Conservation (phyloP, 2,113 vertebrate genomes). For the Syngnathus floridae region DNA sequence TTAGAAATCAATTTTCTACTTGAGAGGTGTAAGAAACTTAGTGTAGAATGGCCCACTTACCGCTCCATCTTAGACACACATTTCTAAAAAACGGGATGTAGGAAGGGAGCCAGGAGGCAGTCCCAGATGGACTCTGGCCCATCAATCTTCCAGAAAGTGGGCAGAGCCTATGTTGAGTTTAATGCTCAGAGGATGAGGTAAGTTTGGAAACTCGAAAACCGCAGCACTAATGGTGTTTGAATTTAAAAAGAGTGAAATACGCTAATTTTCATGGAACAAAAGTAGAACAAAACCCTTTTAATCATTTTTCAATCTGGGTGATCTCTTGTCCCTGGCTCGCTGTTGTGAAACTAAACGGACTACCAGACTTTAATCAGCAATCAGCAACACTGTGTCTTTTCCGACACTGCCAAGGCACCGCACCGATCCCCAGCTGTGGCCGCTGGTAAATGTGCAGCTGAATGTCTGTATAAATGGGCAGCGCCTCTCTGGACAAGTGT, state of each 20-base stretch:
- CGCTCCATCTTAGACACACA: slow-evolving; percentile 68
- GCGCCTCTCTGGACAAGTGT: slow-evolving; percentile 69
- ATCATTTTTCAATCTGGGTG: slow-evolving; percentile 16
- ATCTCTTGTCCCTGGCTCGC: slow-evolving; percentile 25
- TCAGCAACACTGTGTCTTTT: slow-evolving; percentile 62
- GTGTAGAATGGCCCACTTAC: slow-evolving; percentile 58
- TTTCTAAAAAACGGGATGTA: slow-evolving; percentile 61
- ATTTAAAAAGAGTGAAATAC: slow-evolving; percentile 1
- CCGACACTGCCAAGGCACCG: slow-evolving; percentile 59
- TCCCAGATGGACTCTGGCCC: slow-evolving; percentile 53
- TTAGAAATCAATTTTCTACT: slow-evolving; percentile 5
- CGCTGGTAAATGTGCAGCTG: slow-evolving; percentile 56
- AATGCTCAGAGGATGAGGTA: slow-evolving; percentile 27
- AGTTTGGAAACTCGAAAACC: background rate
- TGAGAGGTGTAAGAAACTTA: slow-evolving; percentile 30
- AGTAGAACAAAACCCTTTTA: slow-evolving; percentile 10
- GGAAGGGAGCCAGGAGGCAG: slow-evolving; percentile 51
- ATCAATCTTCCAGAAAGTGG: slow-evolving; percentile 66
- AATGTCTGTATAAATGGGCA: slow-evolving; percentile 66
- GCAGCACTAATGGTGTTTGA: background rate
- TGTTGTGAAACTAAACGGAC: slow-evolving; percentile 57
- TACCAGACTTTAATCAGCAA: slow-evolving; percentile 65
- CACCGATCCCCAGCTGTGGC: slow-evolving; percentile 63
- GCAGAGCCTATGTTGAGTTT: slow-evolving; percentile 55
- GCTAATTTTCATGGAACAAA: slow-evolving; percentile 4